A percentile compares a stretch with the other conserved stretches of the same genome.
Conservation (phyloP, 1,140 invertebrate genomes). For the Melanaphis sacchari region DNA sequence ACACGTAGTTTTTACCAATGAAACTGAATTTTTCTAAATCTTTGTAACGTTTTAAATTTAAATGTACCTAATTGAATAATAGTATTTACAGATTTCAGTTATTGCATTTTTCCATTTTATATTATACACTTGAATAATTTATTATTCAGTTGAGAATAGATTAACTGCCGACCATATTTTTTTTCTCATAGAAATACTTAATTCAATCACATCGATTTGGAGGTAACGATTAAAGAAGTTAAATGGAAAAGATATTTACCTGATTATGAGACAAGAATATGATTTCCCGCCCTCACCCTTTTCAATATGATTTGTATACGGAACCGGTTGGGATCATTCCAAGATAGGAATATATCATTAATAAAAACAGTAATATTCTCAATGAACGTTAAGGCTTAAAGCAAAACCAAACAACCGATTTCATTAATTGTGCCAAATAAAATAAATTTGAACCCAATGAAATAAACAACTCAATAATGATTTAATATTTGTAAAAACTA, state of each 20-base stretch:
- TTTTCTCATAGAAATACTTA: neutral
- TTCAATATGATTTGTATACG: neutral
- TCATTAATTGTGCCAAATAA: neutral
- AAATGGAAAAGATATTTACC: neutral
- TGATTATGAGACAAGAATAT: neutral
- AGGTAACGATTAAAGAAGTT: neutral
- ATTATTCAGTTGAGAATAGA: neutral
- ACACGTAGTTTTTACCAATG: conserved; percentile 7
- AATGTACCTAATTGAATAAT: neutral
- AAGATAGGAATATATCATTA: neutral
- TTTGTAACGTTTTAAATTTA: neutral
- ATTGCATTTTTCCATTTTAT: neutral
- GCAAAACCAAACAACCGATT: neutral
- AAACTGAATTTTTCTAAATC: neutral
- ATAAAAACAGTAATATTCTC: neutral
- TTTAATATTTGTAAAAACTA: neutral
- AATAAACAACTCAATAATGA: neutral
- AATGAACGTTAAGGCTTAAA: neutral
- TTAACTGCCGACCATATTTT: neutral
- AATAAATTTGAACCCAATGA: neutral
- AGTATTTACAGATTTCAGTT: neutral
- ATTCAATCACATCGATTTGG: neutral
- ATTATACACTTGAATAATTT: neutral
- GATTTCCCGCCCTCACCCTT: neutral
- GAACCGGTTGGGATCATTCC: neutral